A percentile compares a stretch with the other conserved stretches of the same genome.
Evolutionary conservation across 2,888 invertebrate species (phyloP).

Genomic region (Linyphia triangularis): DNA sequence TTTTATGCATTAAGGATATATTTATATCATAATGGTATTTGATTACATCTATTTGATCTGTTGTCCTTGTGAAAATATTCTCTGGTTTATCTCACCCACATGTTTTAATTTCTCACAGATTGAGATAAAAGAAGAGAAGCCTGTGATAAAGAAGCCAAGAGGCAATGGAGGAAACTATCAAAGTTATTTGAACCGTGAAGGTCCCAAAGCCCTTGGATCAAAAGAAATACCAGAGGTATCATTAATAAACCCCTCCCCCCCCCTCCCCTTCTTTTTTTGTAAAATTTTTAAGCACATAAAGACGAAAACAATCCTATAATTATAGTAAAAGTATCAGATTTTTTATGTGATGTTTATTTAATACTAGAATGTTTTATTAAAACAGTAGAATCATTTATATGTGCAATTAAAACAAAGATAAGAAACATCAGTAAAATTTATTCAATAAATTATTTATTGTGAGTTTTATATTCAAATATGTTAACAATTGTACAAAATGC

Average conservation of each 20-base stretch:
- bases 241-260: too few species aligned
- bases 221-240: constrained; percentile 90
- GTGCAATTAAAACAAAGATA: too few species aligned
- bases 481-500: too few species aligned
- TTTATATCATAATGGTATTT: background rate
- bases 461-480: too few species aligned
- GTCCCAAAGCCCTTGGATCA: constrained; percentile 89
- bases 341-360: too few species aligned
- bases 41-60: background rate
- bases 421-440: too few species aligned
- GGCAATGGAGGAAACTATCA: constrained; percentile 84
- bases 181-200: constrained; percentile 85
- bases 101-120: background rate
- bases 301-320: too few species aligned
- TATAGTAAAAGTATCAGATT: too few species aligned
- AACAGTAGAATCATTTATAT: too few species aligned
- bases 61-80: background rate
- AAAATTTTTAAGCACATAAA: background rate
- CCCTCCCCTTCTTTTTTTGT: background rate
- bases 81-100: too few species aligned
- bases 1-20: background rate
- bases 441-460: too few species aligned
- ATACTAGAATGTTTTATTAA: too few species aligned
- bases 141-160: constrained; percentile 81
- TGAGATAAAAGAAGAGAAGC: constrained; percentile 48